These are phyloP conservation scores for Rhabdophis nuchalis DNA, from an alignment of 2,797 vertebrate genomes.

Conservation along the genomic window DNA sequence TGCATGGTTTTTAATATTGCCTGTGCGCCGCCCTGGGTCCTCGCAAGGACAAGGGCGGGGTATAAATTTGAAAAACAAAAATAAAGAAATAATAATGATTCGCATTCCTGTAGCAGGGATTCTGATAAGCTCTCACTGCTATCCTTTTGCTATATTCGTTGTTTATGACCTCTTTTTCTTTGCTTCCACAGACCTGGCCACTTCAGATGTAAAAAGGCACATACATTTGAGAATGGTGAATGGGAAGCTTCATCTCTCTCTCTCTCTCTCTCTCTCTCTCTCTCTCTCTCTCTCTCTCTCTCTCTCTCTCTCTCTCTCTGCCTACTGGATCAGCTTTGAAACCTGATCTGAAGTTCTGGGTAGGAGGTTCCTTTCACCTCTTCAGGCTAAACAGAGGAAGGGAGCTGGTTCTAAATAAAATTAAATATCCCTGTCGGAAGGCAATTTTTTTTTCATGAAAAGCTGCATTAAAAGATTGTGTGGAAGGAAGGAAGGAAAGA, in stretches of 20 bases:
- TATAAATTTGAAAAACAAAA: too few relatives aligned
- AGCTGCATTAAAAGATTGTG: not conserved
- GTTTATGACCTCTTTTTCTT: not conserved
- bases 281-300: not conserved
- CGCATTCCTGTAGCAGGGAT: not conserved
- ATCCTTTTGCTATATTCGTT: not conserved
- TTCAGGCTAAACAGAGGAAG: not conserved
- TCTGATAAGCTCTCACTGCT: too few relatives aligned
- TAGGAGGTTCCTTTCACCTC: not conserved
- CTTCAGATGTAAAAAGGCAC: not conserved
- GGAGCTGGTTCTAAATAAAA: not conserved
- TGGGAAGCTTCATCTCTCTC: not conserved
- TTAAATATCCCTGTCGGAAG: not conserved
- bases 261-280: not conserved
- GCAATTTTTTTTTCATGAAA: not conserved
- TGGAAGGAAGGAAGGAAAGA: not conserved
- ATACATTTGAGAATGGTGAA: not conserved
- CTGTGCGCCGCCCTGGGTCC: too few relatives aligned
- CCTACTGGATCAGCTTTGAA: slow-evolving; percentile 9
- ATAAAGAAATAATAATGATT: too few relatives aligned
- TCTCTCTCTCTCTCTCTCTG: not conserved
- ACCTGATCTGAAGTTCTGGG: not conserved
- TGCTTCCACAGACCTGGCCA: not conserved
- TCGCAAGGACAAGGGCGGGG: too few relatives aligned
- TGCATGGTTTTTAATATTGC: too few relatives aligned